These are phyloP conservation scores for Tinea pellionella DNA, from an alignment of 2,888 invertebrate genomes.

Conservation along the genomic window DNA sequence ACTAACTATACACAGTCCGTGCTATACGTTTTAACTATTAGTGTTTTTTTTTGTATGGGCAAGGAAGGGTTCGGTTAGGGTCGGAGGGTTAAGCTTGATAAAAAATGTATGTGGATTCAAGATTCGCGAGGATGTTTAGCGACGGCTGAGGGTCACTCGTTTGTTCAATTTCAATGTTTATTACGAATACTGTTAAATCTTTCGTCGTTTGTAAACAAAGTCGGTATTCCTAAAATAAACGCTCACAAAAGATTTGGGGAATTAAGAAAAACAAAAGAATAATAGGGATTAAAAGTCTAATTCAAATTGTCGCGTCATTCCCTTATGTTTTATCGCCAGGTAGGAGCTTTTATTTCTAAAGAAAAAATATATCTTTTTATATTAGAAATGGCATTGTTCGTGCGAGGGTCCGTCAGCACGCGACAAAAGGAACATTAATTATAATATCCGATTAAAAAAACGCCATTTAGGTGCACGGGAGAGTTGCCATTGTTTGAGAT, in stretches of 20 bases:
- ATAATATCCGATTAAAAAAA: conserved; percentile 71
- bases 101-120: conserved; percentile 57
- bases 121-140: conserved; percentile 40
- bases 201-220: not conserved
- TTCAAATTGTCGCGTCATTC: conserved; percentile 51
- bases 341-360: conserved; percentile 57
- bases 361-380: conserved; percentile 67
- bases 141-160: conserved; percentile 35
- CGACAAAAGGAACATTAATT: conserved; percentile 71
- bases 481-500: conserved; percentile 63
- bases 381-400: conserved; percentile 68
- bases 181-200: not conserved
- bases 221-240: not conserved
- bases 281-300: conserved; percentile 27
- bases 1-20: conserved; percentile 37
- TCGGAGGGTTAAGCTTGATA: conserved; percentile 54
- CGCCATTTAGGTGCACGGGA: conserved; percentile 64
- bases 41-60: conserved; percentile 39
- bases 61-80: conserved; percentile 56
- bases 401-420: conserved; percentile 67
- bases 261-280: conserved; percentile 10
- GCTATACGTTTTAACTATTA: conserved; percentile 8
- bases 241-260: not conserved
- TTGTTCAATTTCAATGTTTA: conserved; percentile 25
- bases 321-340: conserved; percentile 65